phyloP scores from a whole-genome alignment of 2,888 invertebrate genomes.

The Agrochola macilenta region DNA sequence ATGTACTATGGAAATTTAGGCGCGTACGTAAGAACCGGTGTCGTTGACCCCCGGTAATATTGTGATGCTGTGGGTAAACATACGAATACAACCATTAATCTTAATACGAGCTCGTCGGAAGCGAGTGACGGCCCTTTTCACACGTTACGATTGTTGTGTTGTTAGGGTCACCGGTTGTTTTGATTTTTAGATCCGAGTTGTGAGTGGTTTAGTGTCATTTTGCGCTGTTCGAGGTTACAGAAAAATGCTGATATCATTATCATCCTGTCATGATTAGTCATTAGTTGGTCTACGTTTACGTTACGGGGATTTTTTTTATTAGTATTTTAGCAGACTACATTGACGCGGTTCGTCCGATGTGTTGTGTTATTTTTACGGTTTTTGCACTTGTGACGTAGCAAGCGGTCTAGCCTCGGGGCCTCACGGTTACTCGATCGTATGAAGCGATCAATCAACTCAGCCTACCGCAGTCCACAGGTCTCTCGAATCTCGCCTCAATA shows the following conservation, averaged over 20 bases:
- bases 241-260: constrained; percentile 53
- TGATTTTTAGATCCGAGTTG: constrained; percentile 41
- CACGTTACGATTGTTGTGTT: constrained; percentile 50
- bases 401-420: constrained; percentile 57
- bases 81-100: constrained; percentile 69
- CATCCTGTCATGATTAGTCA: constrained; percentile 52
- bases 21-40: constrained; percentile 64
- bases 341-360: constrained; percentile 42
- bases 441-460: constrained; percentile 54
- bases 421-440: constrained; percentile 53
- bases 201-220: constrained; percentile 25
- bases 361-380: constrained; percentile 55
- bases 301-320: constrained; percentile 46
- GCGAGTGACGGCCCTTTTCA: constrained; percentile 56
- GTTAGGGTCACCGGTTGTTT: constrained; percentile 55
- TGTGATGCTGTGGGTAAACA: constrained; percentile 70
- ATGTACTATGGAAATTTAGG: constrained; percentile 68
- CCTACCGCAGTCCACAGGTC: constrained; percentile 36
- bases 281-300: constrained; percentile 39
- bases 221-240: constrained; percentile 23
- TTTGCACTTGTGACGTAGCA: constrained; percentile 52
- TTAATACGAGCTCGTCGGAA: constrained; percentile 64
- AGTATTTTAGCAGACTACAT: constrained; percentile 47
- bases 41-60: constrained; percentile 65
- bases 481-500: constrained; percentile 28